Percentiles rank a stretch among this genome's conserved stretches.
Evolutionary conservation across 2,113 vertebrate species (phyloP).

Genomic region (Perca schrenkii): DNA sequence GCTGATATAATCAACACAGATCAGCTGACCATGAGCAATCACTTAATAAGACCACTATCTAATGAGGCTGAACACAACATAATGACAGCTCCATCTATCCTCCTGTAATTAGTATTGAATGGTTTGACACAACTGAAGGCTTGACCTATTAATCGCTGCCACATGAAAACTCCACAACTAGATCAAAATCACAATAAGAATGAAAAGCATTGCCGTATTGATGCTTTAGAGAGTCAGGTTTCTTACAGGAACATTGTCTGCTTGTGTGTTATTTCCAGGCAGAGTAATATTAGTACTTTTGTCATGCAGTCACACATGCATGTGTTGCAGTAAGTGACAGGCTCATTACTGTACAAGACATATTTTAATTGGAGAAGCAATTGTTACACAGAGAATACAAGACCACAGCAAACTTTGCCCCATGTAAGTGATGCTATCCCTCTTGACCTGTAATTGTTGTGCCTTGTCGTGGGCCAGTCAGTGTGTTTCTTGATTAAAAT

Average conservation of each 20-base stretch:
- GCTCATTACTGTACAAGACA: slow-evolving; percentile 1
- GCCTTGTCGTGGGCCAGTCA: slow-evolving; percentile 1
- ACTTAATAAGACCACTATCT: slow-evolving; percentile 53
- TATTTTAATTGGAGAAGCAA: slow-evolving; percentile 16
- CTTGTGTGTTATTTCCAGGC: not conserved
- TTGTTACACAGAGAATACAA: slow-evolving; percentile 12
- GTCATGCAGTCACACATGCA: slow-evolving; percentile 21
- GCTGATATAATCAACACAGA: slow-evolving; percentile 61
- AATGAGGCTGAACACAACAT: slow-evolving; percentile 39
- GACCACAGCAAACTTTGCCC: slow-evolving; percentile 10
- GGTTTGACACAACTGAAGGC: slow-evolving; percentile 9
- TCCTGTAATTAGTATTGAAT: slow-evolving; percentile 6
- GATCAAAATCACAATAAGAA: not conserved
- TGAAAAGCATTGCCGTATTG: not conserved
- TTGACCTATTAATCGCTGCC: not conserved
- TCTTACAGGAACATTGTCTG: not conserved
- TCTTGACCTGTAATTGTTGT: slow-evolving; percentile 24
- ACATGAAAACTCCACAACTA: slow-evolving; percentile 1
- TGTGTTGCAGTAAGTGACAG: slow-evolving; percentile 22
- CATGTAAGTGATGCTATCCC: not conserved
- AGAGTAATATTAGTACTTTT: slow-evolving; percentile 7
- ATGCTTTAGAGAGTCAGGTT: not conserved
- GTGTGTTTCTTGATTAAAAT: slow-evolving; percentile 33
- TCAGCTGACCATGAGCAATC: slow-evolving; percentile 53
- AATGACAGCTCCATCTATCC: slow-evolving; percentile 23